Evolutionary conservation across 2,888 invertebrate genomes (phyloP), one percentile per base, ranked within the genome.

Genomic region (Heliconius ismenius): DNA sequence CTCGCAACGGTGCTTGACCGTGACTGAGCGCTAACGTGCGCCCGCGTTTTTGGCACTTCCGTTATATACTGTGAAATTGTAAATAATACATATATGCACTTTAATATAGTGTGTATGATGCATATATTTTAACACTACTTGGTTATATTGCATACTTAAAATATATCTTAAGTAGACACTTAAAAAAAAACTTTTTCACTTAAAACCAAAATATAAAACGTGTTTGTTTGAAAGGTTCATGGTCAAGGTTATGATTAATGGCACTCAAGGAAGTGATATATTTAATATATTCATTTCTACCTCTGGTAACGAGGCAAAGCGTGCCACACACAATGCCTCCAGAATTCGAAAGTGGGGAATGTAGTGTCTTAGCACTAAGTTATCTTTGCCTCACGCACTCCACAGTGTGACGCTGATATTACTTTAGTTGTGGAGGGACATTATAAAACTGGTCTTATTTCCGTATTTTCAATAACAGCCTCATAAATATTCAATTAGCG

Each of bases 21-120:
- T 83, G 82, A 88, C 88, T 88, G 83, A 49, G 65, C 26, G 24
- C n/a, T 26, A 81, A 74, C 81, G 81, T 80, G 79, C 77, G 82
- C 73, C 21, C 54, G 78, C 78, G 78, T 64, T 78, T 72, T 76
- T 75, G 65, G 49, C 32, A 26, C 54, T 74, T 79, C 76, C 67
- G 74, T 67, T 74, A 65, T 49, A 28, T 49, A 49, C 49, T 49
- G 49, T 49, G 7, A 49, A 49, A 49, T 49, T 49, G 49, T 49
- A 49, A 49, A 58, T 58, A 58, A 21, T n/a, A 58, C 10, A n/a
- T 58, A 58, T 58, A 58, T 58, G n/a, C 4, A 58, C 11, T 11
- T 58, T 58, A 58, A 58, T n/a, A 58, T 58, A 10, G 21, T 10
- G 9, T 18, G 18, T 49, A 2, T 21, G 18, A 49, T 49, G 7